phyloP scores from a whole-genome alignment of 2,888 invertebrate genomes.

The Heliconius cydno region DNA sequence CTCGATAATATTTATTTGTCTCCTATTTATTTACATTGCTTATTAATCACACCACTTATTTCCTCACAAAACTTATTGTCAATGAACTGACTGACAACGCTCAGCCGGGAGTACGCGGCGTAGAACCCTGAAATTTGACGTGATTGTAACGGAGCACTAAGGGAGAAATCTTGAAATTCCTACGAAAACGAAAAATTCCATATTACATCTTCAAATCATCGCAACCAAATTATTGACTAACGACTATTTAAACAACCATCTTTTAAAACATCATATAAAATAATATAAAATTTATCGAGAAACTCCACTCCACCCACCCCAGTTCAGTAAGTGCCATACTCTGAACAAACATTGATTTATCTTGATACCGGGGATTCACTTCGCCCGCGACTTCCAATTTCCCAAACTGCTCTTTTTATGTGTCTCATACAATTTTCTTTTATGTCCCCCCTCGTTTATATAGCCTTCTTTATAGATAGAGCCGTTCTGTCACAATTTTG shows the following conservation, averaged over 20 bases:
- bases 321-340: slow-evolving; percentile 70
- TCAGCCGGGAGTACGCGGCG: too few relatives aligned
- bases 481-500: slow-evolving; percentile 72
- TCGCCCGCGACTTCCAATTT: slow-evolving; percentile 71
- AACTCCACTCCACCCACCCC: slow-evolving; percentile 56
- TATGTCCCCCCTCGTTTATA: slow-evolving; percentile 83
- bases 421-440: slow-evolving; percentile 79
- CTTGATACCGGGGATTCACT: slow-evolving; percentile 77
- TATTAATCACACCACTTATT: too few relatives aligned
- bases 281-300: slow-evolving; percentile 36
- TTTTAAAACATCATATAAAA: background rate
- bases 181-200: too few relatives aligned
- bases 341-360: slow-evolving; percentile 82
- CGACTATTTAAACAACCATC: background rate
- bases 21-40: too few relatives aligned
- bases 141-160: too few relatives aligned
- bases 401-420: slow-evolving; percentile 75
- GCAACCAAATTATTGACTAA: too few relatives aligned
- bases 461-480: slow-evolving; percentile 75
- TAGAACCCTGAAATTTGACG: too few relatives aligned
- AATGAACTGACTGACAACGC: background rate
- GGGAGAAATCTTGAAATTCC: too few relatives aligned
- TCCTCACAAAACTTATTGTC: too few relatives aligned
- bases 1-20: too few relatives aligned
- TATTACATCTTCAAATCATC: too few relatives aligned